Base-by-base conservation (phyloP, 2,797 vertebrate genomes). In the Microhierax caerulescens region DNA sequence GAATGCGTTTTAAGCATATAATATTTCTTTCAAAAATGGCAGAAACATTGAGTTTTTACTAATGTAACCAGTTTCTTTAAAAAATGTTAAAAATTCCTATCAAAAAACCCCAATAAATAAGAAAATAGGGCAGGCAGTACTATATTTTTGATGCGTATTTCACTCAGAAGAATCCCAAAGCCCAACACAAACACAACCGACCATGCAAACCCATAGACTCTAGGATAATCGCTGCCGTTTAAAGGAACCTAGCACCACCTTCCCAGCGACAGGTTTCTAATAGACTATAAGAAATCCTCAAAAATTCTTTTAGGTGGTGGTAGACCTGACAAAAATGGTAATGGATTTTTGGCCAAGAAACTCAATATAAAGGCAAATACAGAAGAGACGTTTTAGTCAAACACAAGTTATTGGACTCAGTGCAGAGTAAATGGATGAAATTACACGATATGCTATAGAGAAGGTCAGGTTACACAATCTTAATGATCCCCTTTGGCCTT, bases 321-420 rank as follows among this genome's bases (percentile, higher is more conserved):
- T 63, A 94, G 64, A 72, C 41, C 84, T 89, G 83, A 93, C 88
- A 76, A 89, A 97, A 97, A 95, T 87, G 83, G 64, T 89, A 90
- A 96, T 47, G 72, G 86, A 72, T 79, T 97, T 97, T 95, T 95
- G 93, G 95, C 68, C 86, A 89, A 77, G 94, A 95, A 93, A 93
- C 93, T 95, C 88, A 96, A 95, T 93, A 97, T 92, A 77, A 95
- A 96, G 90, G 94, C 94, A 96, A 95, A 97, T 92, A 97, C 16
- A 79, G 84, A 64, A 80, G 92, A 83, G 84, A 83, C n/a, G 72
- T 63, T 87, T 79, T 94, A 92, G 84, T 95, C 92, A 97, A 95
- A 97, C 93, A 94, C 2, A 53, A 93, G 96, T 97, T 96, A 96
- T 95, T 97, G 85, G 70, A 78, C 85, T 94, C 19, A 7, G 86